phyloP scores from a whole-genome alignment of 2,113 vertebrate genomes.

The Cinclus cinclus region DNA sequence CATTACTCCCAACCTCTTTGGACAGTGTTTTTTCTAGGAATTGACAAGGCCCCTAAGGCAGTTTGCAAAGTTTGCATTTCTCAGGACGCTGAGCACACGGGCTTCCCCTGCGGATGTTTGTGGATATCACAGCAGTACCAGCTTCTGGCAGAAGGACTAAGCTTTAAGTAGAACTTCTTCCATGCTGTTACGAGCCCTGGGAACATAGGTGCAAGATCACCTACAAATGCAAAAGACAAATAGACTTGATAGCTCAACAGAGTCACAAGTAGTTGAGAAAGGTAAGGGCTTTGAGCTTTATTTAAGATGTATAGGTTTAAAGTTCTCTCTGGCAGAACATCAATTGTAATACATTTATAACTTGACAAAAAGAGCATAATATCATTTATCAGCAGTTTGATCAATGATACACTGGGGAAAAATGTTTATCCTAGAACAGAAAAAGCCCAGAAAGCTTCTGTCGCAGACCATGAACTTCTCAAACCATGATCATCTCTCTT shows the following conservation, averaged over 20 bases:
- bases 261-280: not conserved
- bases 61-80: not conserved
- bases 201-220: not conserved
- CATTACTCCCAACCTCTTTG: not conserved
- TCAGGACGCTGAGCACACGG: not conserved
- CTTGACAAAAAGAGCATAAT: not conserved
- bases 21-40: not conserved
- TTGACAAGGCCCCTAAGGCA: not conserved
- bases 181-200: accelerated
- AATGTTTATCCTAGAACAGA: not conserved
- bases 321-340: not conserved
- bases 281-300: not conserved
- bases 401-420: not conserved
- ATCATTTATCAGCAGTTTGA: not conserved
- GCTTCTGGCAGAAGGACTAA: not conserved
- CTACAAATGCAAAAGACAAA: not conserved
- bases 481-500: not conserved
- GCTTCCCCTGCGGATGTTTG: not conserved
- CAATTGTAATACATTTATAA: not conserved
- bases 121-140: not conserved
- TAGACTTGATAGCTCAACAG: not conserved
- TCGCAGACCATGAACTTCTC: not conserved
- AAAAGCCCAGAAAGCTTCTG: not conserved
- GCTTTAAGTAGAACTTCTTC: not conserved
- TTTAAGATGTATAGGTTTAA: not conserved